A percentile compares a stretch with the other conserved stretches of the same genome.
Conservation (phyloP, 2,888 invertebrate genomes). For the Lagria hirta region DNA sequence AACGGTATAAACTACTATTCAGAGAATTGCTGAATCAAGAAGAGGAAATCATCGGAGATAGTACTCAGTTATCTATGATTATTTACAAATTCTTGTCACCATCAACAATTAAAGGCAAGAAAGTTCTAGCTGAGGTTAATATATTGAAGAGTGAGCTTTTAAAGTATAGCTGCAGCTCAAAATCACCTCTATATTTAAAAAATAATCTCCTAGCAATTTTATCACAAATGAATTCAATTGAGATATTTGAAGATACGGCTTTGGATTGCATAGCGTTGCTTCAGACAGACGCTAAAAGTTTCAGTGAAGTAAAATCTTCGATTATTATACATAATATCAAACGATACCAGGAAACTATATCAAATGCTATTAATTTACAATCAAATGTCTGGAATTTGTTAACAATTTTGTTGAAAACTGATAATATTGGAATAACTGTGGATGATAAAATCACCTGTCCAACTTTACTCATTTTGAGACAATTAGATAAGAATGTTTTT, state of each 20-base stretch:
- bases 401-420: conserved; percentile 57
- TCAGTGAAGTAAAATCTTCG: conserved; percentile 35
- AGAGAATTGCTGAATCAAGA: conserved; percentile 32
- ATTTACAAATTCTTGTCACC: conserved; percentile 62
- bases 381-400: conserved; percentile 62
- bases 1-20: conserved; percentile 21
- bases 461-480: conserved; percentile 58
- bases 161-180: conserved; percentile 48
- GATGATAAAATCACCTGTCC: conserved; percentile 43
- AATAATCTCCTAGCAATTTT: conserved; percentile 51
- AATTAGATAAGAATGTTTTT: conserved; percentile 61
- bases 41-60: conserved; percentile 65
- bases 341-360: conserved; percentile 39
- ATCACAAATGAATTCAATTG: conserved; percentile 38
- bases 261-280: conserved; percentile 37
- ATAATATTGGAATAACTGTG: conserved; percentile 46
- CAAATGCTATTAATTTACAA: conserved; percentile 32
- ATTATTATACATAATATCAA: conserved; percentile 39
- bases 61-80: conserved; percentile 65
- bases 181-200: conserved; percentile 53
- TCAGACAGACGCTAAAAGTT: conserved; percentile 26
- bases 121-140: conserved; percentile 39
- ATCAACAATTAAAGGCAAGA: conserved; percentile 47
- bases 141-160: conserved; percentile 40
- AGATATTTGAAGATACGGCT: conserved; percentile 42